Evolutionary conservation across 2,888 invertebrate genomes (phyloP), one percentile per base, ranked within the genome.

Genomic region (Erebia ligea): DNA sequence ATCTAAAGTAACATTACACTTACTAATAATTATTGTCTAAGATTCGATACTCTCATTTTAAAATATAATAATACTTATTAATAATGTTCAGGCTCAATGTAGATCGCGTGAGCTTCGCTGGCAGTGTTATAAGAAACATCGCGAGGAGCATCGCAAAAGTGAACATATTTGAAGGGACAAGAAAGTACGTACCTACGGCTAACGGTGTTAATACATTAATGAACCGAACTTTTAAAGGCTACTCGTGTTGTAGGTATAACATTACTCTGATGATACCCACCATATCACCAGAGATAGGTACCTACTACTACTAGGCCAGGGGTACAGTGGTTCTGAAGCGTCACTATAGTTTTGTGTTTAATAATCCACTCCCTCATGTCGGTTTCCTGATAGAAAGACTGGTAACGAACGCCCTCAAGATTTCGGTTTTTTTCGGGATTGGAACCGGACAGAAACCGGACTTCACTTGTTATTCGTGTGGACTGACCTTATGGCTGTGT

Each of bases 61-160:
- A 19, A 54, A 54, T 19, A 11, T 17, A 57, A 34, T 54, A 34
- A 57, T n/a, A 52, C 2, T 56, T n/a, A n/a, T n/a, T n/a, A n/a
- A n/a, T n/a, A n/a, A 58, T 64, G 80, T 78, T 68, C 73, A 91
- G 92, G 70, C 63, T 76, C 0, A 79, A 88, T 68, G 78, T 80
- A 1, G 91, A 89, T 68, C 79, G 79, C 2, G 84, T 86, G 15
- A 91, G 92, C 76, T 92, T 90, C 74, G 89, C 89, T 4, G 92
- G 92, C 1, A 79, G 72, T 17, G 59, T 85, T 8, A 76, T 92
- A 17, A 86, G 76, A 71, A 74, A 69, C 4, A 88, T 92, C 11
- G 88, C 87, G 9, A 80, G 78, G 76, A 80, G 78, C 21, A 4
- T 64, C 11, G 80, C 70, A 40, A 85, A 81, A 70, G 48, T 72